Evolutionary conservation across 2,113 vertebrate genomes (phyloP).

Genomic region (Phyllostomus hastatus): DNA sequence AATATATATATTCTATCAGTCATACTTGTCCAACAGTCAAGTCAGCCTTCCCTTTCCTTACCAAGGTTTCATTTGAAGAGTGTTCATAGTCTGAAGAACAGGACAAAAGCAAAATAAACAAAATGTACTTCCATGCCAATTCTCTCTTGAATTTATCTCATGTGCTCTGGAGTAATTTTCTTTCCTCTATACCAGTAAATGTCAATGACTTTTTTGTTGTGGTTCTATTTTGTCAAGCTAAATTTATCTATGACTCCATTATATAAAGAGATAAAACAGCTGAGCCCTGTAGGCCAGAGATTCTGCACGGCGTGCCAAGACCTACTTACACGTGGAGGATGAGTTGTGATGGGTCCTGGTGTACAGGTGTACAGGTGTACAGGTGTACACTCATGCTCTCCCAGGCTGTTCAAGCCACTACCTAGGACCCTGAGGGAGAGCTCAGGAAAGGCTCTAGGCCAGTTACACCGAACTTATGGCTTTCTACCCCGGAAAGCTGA

Average conservation of each 20-base stretch:
- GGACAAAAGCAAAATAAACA: conserved; percentile 36
- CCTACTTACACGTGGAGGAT: background rate
- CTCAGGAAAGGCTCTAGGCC: background rate
- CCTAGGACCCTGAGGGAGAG: background rate
- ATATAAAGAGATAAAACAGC: conserved; percentile 12
- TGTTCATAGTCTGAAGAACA: background rate
- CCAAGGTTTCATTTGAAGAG: background rate
- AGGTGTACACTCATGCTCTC: background rate
- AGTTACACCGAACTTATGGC: background rate
- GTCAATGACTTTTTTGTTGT: background rate
- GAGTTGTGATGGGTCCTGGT: background rate
- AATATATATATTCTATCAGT: background rate
- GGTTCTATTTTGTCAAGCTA: conserved; percentile 17
- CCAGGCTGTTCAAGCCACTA: background rate
- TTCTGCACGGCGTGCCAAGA: background rate
- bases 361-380: background rate
- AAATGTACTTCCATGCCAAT: background rate
- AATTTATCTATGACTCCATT: background rate
- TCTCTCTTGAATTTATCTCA: background rate
- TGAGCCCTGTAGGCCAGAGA: background rate
- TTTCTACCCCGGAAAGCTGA: background rate
- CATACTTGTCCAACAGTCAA: conserved; percentile 17
- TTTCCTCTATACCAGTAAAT: conserved; percentile 1
- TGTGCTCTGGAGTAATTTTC: background rate
- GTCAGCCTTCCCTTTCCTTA: background rate